Base-by-base conservation (phyloP, 2,113 vertebrate species). In the Chaetodon trifascialis region DNA sequence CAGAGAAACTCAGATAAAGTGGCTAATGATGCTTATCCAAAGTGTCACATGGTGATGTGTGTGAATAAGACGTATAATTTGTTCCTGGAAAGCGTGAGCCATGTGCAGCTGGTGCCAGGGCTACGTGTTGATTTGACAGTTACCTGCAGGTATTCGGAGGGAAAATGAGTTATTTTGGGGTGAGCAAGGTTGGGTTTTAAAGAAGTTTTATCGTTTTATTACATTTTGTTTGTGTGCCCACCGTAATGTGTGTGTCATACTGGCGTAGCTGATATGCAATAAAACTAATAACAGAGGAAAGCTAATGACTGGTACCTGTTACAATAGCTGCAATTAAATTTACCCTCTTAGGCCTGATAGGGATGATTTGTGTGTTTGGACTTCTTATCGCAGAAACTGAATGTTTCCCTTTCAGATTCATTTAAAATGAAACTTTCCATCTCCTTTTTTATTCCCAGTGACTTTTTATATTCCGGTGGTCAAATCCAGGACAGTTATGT, bases 271-370 rank as follows among this genome's bases (percentile, higher is more conserved):
- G 25, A 30, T 30, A 30, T 58, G 54, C 16, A 72, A 84, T 69
- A 79, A 30, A 76, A 52, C 25, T 38, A 76, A 76, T 74, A 46
- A 73, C 73, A 72, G 49, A 68, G 51, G 58, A 59, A 75, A 87
- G 60, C 58, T 66, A 74, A 86, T 87, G 83, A 76, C 58, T 68
- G 30, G 40, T 78, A 47, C 80, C 21, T 73, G 80, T 89, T 84
- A 67, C 64, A 54, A 52, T 51, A 79, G 40, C 56, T 76, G 79
- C 75, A 80, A 76, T 84, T 82, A n/a, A 44, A 82, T 82, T 83
- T 81, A 52, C 60, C 46, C n/a, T 74, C 42, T 25, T 10, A 16
- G 52, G 66, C 58, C 64, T 51, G n/a, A 77, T 65, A 52, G 52
- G 62, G 63, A 58, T 55, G 23, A 80, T 70, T 59, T 64, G 12